A percentile compares a stretch with the other conserved stretches of the same genome.
Evolutionary conservation across 2,797 vertebrate genomes (phyloP).

Genomic region (Gallinago nigripennis): DNA sequence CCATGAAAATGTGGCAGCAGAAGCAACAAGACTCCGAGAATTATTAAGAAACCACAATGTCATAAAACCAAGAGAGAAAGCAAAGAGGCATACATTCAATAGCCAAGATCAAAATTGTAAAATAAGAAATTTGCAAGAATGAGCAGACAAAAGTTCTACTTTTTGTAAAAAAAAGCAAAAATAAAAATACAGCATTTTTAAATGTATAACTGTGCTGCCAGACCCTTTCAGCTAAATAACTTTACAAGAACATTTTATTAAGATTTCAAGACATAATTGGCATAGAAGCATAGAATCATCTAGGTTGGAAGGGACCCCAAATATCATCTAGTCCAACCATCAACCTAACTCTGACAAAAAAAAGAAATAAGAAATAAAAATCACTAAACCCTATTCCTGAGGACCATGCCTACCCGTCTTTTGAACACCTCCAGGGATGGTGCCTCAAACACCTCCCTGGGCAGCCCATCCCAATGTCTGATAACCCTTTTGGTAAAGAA

Average conservation of each 20-base stretch:
- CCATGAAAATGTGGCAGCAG: neutral
- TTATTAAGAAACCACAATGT: neutral
- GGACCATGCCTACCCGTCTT: too few relatives aligned
- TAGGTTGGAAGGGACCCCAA: too few relatives aligned
- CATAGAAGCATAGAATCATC: neutral
- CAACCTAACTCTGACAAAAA: too few relatives aligned
- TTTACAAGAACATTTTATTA: neutral
- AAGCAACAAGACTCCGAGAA: neutral
- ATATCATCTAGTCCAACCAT: too few relatives aligned
- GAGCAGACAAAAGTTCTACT: neutral
- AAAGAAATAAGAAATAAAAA: too few relatives aligned
- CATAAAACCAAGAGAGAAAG: neutral
- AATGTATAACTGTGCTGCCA: neutral
- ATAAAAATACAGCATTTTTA: neutral
- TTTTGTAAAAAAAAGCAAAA: neutral
- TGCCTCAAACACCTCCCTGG: too few relatives aligned
- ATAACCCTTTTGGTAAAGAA: too few relatives aligned
- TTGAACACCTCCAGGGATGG: too few relatives aligned
- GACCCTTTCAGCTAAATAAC: neutral
- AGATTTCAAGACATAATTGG: slow-evolving; percentile 11
- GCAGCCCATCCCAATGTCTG: too few relatives aligned
- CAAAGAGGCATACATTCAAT: neutral
- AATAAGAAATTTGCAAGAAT: neutral
- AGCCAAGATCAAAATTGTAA: neutral
- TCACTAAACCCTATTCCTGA: too few relatives aligned